A percentile compares a stretch with the other conserved stretches of the same genome.
phyloP scores from a whole-genome alignment of 2,888 invertebrate genomes.

The Ennomos erosarius region DNA sequence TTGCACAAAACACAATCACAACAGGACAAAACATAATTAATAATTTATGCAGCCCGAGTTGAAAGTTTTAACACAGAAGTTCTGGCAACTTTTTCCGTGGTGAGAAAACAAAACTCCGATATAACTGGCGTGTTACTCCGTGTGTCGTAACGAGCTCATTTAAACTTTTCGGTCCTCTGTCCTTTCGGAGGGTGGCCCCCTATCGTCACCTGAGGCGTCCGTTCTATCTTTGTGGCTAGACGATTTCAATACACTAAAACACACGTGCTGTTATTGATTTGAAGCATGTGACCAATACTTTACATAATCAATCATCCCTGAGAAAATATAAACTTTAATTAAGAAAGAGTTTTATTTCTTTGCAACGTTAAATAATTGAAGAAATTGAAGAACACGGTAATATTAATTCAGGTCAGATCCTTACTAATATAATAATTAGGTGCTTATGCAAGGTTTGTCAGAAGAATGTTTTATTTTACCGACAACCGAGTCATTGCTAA shows the following conservation, averaged over 20 bases:
- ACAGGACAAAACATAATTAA: slow-evolving; percentile 52
- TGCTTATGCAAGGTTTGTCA: too few relatives aligned
- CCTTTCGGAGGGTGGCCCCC: slow-evolving; percentile 69
- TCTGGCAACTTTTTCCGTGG: slow-evolving; percentile 70
- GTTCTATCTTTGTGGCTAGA: slow-evolving; percentile 64
- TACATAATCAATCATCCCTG: too few relatives aligned
- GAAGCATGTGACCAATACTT: slow-evolving; percentile 17
- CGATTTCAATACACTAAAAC: slow-evolving; percentile 67
- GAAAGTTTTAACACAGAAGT: slow-evolving; percentile 74
- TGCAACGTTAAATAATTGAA: slow-evolving; percentile 27
- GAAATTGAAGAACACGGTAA: too few relatives aligned
- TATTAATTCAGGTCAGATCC: too few relatives aligned
- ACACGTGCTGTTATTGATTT: slow-evolving; percentile 45
- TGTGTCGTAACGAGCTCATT: slow-evolving; percentile 84
- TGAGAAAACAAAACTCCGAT: slow-evolving; percentile 78
- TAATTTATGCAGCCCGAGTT: slow-evolving; percentile 68
- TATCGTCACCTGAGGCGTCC: slow-evolving; percentile 75
- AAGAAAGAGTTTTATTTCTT: too few relatives aligned
- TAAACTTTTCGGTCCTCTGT: slow-evolving; percentile 81
- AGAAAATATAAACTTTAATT: too few relatives aligned
- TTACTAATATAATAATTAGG: too few relatives aligned
- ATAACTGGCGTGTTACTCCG: slow-evolving; percentile 71
- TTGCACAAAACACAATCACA: slow-evolving; percentile 4
- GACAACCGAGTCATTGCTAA: too few relatives aligned
- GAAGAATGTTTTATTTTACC: too few relatives aligned